These are phyloP conservation scores for Dendrocopos noguchii DNA, from an alignment of 2,113 vertebrate species.

Conservation along the genomic window DNA sequence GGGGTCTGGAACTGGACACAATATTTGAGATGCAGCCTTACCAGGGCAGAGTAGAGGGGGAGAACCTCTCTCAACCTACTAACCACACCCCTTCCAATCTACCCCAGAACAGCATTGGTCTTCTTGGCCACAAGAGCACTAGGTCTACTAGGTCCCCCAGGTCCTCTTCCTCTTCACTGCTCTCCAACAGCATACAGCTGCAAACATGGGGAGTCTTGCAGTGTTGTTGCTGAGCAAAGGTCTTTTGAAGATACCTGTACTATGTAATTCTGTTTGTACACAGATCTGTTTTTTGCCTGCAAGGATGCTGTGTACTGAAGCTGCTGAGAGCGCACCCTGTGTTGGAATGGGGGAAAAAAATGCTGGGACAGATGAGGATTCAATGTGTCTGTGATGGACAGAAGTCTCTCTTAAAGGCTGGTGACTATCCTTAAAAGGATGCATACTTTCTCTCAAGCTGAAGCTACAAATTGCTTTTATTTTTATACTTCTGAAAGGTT, in stretches of 20 bases:
- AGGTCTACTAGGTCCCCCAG: no score
- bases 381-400: neutral
- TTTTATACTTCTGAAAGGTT: neutral
- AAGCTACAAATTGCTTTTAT: neutral
- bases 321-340: neutral
- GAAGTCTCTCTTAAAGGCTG: neutral
- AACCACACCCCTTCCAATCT: no score
- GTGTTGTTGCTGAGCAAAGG: neutral
- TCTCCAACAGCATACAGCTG: neutral
- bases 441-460: neutral
- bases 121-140: no score
- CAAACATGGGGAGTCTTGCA: neutral
- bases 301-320: neutral
- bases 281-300: neutral
- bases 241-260: neutral
- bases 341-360: accelerated
- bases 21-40: no score
- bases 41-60: no score
- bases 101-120: no score
- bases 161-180: no score
- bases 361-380: accelerated
- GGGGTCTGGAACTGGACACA: no score
- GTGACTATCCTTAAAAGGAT: neutral
- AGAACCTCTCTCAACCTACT: no score
- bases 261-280: neutral